Conservation (phyloP, 2,888 invertebrate species). For the Eilema sororculum region DNA sequence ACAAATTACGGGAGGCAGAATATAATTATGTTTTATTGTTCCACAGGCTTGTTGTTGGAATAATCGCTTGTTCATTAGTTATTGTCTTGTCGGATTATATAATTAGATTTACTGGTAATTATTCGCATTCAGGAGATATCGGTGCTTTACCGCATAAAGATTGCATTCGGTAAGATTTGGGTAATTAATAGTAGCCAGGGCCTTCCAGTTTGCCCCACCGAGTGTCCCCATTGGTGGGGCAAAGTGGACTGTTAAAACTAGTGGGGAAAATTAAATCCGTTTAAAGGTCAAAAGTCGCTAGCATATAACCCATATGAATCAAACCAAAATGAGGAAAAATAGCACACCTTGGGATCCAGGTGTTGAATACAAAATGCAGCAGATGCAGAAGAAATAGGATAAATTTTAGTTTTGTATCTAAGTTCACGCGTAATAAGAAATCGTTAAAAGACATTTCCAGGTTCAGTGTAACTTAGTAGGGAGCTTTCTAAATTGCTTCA, state of each 20-base stretch:
- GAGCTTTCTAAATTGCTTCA: neutral
- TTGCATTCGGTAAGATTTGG: neutral
- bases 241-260: too few relatives aligned
- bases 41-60: neutral
- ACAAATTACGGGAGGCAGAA: neutral
- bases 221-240: too few relatives aligned
- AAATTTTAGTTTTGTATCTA: too few relatives aligned
- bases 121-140: neutral
- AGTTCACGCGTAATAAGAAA: neutral
- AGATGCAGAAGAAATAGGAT: too few relatives aligned
- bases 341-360: too few relatives aligned
- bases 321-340: too few relatives aligned
- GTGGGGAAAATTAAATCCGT: too few relatives aligned
- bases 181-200: too few relatives aligned
- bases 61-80: neutral
- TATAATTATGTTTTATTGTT: neutral
- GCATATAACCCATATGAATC: too few relatives aligned
- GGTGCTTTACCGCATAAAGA: neutral
- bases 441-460: neutral
- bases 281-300: too few relatives aligned
- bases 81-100: neutral
- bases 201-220: too few relatives aligned
- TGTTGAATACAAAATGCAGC: too few relatives aligned
- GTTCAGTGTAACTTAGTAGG: neutral
- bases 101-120: neutral